phyloP scores from a whole-genome alignment of 2,888 invertebrate genomes.

The Heteropelma amictum region DNA sequence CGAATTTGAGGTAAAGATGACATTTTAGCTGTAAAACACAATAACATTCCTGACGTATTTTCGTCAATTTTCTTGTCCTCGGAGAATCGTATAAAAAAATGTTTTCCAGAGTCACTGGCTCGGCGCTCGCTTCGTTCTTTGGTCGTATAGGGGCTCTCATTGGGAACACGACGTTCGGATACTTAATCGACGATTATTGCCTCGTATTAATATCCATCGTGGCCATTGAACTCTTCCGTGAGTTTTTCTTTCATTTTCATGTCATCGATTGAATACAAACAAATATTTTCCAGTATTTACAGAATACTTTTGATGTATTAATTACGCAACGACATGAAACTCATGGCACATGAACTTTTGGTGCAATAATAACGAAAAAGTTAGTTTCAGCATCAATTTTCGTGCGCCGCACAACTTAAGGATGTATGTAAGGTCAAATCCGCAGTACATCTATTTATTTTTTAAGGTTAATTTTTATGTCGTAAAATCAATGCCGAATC shows the following conservation, averaged over 20 bases:
- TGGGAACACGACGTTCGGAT: constrained; percentile 86
- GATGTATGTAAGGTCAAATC: too few species aligned
- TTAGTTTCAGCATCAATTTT: too few species aligned
- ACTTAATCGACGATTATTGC: constrained; percentile 87
- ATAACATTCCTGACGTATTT: background rate
- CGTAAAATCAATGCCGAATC: too few species aligned
- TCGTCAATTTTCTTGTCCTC: background rate
- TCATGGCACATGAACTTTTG: too few species aligned
- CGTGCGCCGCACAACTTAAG: too few species aligned
- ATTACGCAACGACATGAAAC: too few species aligned
- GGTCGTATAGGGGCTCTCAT: constrained; percentile 86
- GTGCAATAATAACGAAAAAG: too few species aligned
- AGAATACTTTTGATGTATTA: too few species aligned
- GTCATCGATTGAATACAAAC: too few species aligned
- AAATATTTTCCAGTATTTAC: too few species aligned
- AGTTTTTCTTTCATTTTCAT: background rate
- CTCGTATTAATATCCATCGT: constrained; percentile 82
- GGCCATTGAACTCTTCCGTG: constrained; percentile 34
- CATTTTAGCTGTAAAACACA: background rate
- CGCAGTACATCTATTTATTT: too few species aligned
- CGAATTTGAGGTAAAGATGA: constrained; percentile 84
- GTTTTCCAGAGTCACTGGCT: constrained; percentile 85
- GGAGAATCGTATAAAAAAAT: background rate
- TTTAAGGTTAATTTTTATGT: too few species aligned
- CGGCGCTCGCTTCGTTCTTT: constrained; percentile 85